Evolutionary conservation across 1,140 invertebrate species (phyloP).

Genomic region (Aricia agestis): DNA sequence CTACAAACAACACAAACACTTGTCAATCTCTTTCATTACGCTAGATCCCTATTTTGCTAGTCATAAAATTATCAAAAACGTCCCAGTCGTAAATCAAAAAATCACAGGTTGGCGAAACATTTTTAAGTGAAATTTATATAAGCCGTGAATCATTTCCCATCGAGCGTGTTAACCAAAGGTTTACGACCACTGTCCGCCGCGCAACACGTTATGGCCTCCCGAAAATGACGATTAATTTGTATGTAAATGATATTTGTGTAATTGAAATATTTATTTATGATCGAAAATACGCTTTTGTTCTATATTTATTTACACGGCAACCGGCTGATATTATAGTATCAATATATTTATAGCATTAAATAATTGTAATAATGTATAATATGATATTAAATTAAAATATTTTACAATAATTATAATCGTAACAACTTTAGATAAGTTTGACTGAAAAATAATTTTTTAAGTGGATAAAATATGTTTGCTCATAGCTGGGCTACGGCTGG

Average conservation of each 20-base stretch:
- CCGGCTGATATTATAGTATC: neutral
- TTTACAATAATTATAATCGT: no score
- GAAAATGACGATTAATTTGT: constrained; percentile 13
- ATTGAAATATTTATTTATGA: constrained; percentile 11
- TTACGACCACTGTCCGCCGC: constrained; percentile 31
- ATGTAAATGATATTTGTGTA: constrained; percentile 8
- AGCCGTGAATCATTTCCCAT: constrained; percentile 45
- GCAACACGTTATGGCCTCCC: neutral
- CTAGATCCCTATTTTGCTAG: no score
- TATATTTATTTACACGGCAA: neutral
- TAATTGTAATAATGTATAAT: no score
- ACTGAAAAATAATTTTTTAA: no score
- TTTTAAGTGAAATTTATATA: constrained; percentile 36
- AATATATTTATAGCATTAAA: no score
- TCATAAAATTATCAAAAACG: no score
- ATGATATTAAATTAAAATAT: no score
- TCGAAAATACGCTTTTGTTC: neutral
- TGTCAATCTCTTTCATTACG: no score
- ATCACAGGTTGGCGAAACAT: constrained; percentile 15
- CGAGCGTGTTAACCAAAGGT: constrained; percentile 35
- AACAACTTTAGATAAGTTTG: no score
- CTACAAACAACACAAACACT: no score
- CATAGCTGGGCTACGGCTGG: no score
- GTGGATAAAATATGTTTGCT: no score
- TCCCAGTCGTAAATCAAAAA: neutral